Percentiles rank a stretch among this genome's conserved stretches.
Evolutionary conservation across 2,888 invertebrate genomes (phyloP).

Genomic region (Amiota minor): DNA sequence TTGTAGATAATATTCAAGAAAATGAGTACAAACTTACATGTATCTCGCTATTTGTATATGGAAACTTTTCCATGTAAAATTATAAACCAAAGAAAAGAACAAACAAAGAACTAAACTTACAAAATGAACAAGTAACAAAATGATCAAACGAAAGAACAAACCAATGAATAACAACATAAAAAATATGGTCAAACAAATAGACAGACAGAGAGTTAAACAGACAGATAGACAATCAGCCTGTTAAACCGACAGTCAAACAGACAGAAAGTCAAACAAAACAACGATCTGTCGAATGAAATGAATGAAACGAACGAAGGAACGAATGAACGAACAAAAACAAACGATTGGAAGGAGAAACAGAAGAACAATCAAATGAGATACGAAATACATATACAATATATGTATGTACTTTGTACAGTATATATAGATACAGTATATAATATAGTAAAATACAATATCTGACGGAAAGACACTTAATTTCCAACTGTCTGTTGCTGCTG

Average conservation of each 20-base stretch:
- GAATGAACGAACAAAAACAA: not conserved
- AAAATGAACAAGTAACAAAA: no score
- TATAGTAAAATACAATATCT: no score
- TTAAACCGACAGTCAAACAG: no score
- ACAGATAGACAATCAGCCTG: no score
- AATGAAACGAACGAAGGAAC: not conserved
- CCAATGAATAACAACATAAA: no score
- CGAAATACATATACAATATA: not conserved
- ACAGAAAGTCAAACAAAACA: not conserved
- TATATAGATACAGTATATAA: not conserved
- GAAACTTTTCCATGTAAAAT: slow-evolving; percentile 13
- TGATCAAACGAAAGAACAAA: no score
- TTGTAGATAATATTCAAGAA: slow-evolving; percentile 18
- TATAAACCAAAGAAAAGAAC: slow-evolving; percentile 5
- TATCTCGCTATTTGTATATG: slow-evolving; percentile 23
- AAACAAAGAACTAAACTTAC: no score
- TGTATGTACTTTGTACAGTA: not conserved
- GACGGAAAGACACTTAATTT: not conserved
- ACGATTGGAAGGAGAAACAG: not conserved
- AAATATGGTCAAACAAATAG: no score
- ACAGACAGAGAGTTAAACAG: no score
- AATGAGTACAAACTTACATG: slow-evolving; percentile 5
- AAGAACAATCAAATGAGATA: not conserved
- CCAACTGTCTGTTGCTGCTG: not conserved
- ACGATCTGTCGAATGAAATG: no score